These are phyloP conservation scores for Sabellastarte sp. DNA, from an alignment of 2,888 invertebrate genomes.

Conservation along the genomic window DNA sequence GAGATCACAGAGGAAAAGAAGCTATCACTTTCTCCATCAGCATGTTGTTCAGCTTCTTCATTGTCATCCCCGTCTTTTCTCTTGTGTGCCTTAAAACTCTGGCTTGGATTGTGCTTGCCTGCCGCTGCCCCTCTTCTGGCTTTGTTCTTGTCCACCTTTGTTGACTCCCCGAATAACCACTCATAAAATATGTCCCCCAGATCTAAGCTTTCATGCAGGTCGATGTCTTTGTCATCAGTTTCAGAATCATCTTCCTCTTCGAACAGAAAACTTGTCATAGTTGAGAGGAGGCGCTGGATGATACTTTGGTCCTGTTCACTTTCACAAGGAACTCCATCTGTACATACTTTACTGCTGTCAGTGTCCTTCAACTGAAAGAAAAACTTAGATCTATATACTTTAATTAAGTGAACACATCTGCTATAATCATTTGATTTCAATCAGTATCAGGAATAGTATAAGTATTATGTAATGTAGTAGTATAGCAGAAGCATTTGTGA, in stretches of 20 bases:
- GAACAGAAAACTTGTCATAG: no score
- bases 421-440: no score
- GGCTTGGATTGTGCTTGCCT: slow-evolving; percentile 1
- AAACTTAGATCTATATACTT: no score
- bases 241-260: no score
- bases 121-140: background rate
- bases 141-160: background rate
- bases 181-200: slow-evolving; percentile 1
- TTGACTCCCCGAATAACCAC: background rate
- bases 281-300: slow-evolving; percentile 19
- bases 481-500: no score
- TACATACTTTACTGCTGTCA: background rate
- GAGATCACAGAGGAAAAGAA: slow-evolving; percentile 31
- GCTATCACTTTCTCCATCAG: slow-evolving; percentile 37
- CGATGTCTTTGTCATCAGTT: slow-evolving; percentile 32
- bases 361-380: background rate
- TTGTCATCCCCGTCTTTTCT: slow-evolving; percentile 40
- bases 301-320: slow-evolving; percentile 33
- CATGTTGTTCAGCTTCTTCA: slow-evolving; percentile 36
- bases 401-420: no score
- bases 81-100: slow-evolving; percentile 21
- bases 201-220: slow-evolving; percentile 28
- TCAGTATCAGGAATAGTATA: no score
- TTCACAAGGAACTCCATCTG: slow-evolving; percentile 5
- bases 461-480: no score